These are phyloP conservation scores for Acyrthosiphon pisum DNA, from an alignment of 1,140 invertebrate species.

Conservation along the genomic window DNA sequence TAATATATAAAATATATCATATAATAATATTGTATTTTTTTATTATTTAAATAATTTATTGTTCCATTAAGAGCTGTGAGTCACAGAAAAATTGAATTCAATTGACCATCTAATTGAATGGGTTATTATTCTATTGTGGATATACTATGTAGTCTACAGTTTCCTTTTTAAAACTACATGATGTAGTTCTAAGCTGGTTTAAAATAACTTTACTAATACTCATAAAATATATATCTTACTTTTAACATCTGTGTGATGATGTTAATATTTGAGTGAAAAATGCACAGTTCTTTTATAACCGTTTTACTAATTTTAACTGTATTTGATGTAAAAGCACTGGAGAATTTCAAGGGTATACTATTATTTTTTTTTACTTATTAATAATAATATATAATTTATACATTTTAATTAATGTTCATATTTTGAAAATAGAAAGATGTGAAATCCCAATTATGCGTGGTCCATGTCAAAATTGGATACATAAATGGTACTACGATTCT, in stretches of 20 bases:
- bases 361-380: background rate
- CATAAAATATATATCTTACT: background rate
- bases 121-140: slow-evolving; percentile 53
- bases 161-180: slow-evolving; percentile 52
- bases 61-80: slow-evolving; percentile 29
- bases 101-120: slow-evolving; percentile 53
- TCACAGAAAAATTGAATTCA: slow-evolving; percentile 51
- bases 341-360: slow-evolving; percentile 30
- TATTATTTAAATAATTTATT: slow-evolving; percentile 26
- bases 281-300: background rate
- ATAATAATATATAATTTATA: background rate
- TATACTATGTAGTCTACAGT: slow-evolving; percentile 11
- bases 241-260: background rate
- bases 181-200: slow-evolving; percentile 26
- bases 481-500: slow-evolving; percentile 78
- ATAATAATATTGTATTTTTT: slow-evolving; percentile 36
- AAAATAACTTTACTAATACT: slow-evolving; percentile 11
- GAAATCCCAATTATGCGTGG: slow-evolving; percentile 58
- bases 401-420: background rate
- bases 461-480: slow-evolving; percentile 71
- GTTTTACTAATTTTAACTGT: background rate
- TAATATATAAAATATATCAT: slow-evolving; percentile 27
- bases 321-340: background rate
- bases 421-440: slow-evolving; percentile 37
- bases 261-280: slow-evolving; percentile 30